These are phyloP conservation scores for Hephaestus fuliginosus DNA, from an alignment of 2,797 vertebrate species.

Conservation along the genomic window DNA sequence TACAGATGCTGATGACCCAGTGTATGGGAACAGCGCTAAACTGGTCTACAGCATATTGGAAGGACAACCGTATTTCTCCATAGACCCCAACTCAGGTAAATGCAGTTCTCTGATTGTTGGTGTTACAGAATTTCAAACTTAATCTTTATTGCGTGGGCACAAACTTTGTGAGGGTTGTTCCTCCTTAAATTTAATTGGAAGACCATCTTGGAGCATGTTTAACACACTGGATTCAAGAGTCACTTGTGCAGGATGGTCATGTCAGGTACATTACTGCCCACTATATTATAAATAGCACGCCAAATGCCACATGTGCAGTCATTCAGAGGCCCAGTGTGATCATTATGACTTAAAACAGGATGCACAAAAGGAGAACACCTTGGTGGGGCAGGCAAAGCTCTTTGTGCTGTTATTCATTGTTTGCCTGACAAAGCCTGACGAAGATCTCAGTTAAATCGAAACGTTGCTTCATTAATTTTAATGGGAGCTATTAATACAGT, in stretches of 20 bases:
- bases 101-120: constrained; percentile 2
- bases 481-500: constrained; percentile 71
- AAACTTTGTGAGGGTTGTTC: neutral
- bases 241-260: neutral
- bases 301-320: neutral
- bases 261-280: neutral
- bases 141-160: neutral
- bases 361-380: constrained; percentile 41
- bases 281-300: neutral
- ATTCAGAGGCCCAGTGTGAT: constrained; percentile 17
- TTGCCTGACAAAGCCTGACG: constrained; percentile 64
- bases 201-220: neutral
- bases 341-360: constrained; percentile 26
- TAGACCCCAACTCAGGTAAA: constrained; percentile 96
- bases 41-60: constrained; percentile 98
- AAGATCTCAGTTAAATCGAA: constrained; percentile 65
- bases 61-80: constrained; percentile 98
- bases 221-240: neutral
- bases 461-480: constrained; percentile 74
- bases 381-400: constrained; percentile 23
- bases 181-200: neutral
- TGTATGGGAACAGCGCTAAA: constrained; percentile 98
- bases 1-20: constrained; percentile 96
- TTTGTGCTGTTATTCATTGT: constrained; percentile 70
- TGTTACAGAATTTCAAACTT: neutral